Percentiles rank a stretch among this genome's conserved stretches.
phyloP scores from a whole-genome alignment of 2,797 vertebrate species.

The Onychomys arenicola region DNA sequence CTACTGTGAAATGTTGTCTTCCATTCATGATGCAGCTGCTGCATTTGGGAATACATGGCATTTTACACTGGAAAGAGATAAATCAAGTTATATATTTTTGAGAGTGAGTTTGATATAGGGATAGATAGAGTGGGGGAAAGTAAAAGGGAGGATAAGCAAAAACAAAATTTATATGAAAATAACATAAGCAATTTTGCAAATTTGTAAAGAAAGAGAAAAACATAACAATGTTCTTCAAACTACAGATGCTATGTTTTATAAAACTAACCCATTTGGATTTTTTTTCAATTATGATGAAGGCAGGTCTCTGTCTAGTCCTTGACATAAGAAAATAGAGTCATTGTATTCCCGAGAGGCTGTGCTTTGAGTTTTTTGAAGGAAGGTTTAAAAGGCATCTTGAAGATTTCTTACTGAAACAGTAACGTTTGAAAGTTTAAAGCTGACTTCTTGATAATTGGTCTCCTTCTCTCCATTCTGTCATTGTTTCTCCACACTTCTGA shows the following conservation, averaged over 20 bases:
- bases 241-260: not conserved
- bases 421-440: not conserved
- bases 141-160: not conserved
- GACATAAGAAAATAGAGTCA: not conserved
- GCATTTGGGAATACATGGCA: too few species aligned
- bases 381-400: not conserved
- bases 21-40: not conserved
- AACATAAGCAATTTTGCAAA: not conserved
- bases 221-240: not conserved
- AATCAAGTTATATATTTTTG: not conserved
- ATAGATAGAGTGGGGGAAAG: not conserved
- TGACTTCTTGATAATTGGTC: not conserved
- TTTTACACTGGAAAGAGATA: not conserved
- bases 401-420: not conserved
- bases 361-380: not conserved
- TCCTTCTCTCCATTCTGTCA: not conserved
- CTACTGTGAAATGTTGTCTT: not conserved
- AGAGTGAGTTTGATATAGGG: too few species aligned
- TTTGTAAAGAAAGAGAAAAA: not conserved
- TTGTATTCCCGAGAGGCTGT: not conserved
- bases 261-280: not conserved
- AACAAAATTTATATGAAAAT: not conserved
- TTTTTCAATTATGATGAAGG: not conserved
- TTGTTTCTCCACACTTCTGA: not conserved
- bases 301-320: too few species aligned